Evolutionary conservation across 2,888 invertebrate genomes (phyloP).

Genomic region (Villa cingulata): DNA sequence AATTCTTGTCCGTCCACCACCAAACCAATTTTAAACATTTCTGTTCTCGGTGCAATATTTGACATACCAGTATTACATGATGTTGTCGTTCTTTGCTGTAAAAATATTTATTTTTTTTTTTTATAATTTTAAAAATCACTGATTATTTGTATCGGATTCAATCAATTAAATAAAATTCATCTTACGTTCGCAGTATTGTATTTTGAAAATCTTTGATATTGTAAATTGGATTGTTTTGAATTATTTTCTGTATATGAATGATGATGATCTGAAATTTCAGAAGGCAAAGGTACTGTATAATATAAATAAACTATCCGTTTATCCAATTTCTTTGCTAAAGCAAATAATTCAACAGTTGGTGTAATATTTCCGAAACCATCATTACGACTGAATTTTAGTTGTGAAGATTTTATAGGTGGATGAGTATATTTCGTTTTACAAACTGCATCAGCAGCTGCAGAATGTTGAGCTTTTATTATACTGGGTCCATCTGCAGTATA

Average conservation of each 20-base stretch:
- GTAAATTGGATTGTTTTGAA: not conserved
- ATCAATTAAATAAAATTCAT: not conserved
- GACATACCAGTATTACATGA: too few relatives aligned
- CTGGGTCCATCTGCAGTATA: constrained; percentile 87
- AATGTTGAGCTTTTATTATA: constrained; percentile 96
- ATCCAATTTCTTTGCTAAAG: constrained; percentile 89
- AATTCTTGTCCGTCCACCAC: constrained; percentile 78
- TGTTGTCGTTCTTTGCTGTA: too few relatives aligned
- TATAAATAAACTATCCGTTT: constrained; percentile 73
- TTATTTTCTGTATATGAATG: not conserved
- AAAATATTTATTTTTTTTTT: too few relatives aligned
- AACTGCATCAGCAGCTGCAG: constrained; percentile 82
- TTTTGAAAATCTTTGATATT: too few relatives aligned
- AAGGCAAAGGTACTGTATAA: constrained; percentile 25
- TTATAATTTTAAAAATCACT: too few relatives aligned
- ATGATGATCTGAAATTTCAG: not conserved
- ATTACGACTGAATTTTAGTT: constrained; percentile 30
- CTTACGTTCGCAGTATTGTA: too few relatives aligned
- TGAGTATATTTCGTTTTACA: constrained; percentile 70
- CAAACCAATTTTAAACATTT: constrained; percentile 53
- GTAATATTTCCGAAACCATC: constrained; percentile 55
- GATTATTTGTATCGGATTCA: not conserved
- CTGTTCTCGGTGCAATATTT: too few relatives aligned
- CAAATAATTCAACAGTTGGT: constrained; percentile 89
- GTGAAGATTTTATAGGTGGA: constrained; percentile 57